Base-by-base conservation (phyloP, 1,140 invertebrate genomes). In the Drosophila gunungcola region DNA sequence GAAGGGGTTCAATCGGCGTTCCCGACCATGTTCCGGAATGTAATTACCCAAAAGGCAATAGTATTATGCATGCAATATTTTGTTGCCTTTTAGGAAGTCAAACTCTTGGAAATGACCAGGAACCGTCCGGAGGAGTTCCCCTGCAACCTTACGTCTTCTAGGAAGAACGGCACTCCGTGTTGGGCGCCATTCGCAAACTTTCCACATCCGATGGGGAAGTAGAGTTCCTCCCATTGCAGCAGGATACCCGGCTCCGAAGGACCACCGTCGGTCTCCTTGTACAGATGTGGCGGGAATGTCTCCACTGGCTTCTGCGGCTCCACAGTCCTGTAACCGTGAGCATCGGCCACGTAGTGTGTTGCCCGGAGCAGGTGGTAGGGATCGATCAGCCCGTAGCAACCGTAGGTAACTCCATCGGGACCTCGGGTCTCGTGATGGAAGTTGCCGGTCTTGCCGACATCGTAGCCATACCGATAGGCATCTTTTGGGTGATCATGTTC, bases 381-480 rank as follows among this genome's bases (percentile, higher is more conserved):
- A 86, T 96, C 95, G 12, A 96, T 94, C 80, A 95, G 96, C 41
- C 96, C 96, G 68, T 96, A 96, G 91, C 96, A 96, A 70, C 96
- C 96, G 69, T 96, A 96, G 0, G 96, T 96, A 13, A 96, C 94
- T 9, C 95, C 95, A 79, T 96, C 95, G 0, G 95, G 94, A 11
- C 95, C 95, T 55, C 95, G 94, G 39, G 93, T 94, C 93, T 97
- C 96, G 75, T 97, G 96, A 81, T 97, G 96, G 85, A 97, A 97
- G 85, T 96, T 96, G 9, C 96, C 96, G 78, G 94, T 94, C 63
- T 91, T 83, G 58, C 94, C 95, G 2, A 96, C 94, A 88, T 96
- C 95, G 83, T 96, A 96, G 49, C 95, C 95, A 84, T 95, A 96
- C 80, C 95, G 95, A 86, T 96, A 96, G 48, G 95, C 93, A 88